phyloP scores from a whole-genome alignment of 2,888 invertebrate genomes.

The Mycalesis mineus region DNA sequence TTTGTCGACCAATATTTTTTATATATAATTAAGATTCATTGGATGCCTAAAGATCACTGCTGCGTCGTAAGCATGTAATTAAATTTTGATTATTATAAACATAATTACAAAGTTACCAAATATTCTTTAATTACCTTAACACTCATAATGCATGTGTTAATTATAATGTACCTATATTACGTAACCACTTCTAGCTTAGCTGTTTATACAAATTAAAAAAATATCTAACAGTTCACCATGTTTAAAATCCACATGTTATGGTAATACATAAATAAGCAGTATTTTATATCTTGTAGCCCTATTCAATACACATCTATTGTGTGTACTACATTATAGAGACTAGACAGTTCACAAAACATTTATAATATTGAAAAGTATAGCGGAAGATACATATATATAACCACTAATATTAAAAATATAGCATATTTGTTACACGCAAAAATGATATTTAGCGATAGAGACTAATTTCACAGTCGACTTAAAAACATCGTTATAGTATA shows the following conservation, averaged over 20 bases:
- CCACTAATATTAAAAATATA: no score
- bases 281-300: background rate
- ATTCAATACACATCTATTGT: background rate
- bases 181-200: background rate
- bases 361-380: background rate
- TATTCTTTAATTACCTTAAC: no score
- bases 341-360: background rate
- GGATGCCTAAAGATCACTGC: background rate
- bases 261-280: conserved; percentile 1
- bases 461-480: no score
- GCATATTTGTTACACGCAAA: no score
- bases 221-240: background rate
- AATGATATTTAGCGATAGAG: no score
- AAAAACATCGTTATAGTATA: no score
- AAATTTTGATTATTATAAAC: background rate
- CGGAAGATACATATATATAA: background rate
- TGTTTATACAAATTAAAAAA: background rate
- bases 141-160: no score
- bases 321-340: background rate
- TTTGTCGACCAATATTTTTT: conserved; percentile 35
- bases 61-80: background rate
- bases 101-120: no score
- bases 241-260: conserved; percentile 4
- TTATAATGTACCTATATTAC: no score
- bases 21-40: background rate